Percentiles rank a stretch among this genome's conserved stretches.
These are phyloP conservation scores for Xiphydria camelus DNA, from an alignment of 2,888 invertebrate species.

Conservation along the genomic window DNA sequence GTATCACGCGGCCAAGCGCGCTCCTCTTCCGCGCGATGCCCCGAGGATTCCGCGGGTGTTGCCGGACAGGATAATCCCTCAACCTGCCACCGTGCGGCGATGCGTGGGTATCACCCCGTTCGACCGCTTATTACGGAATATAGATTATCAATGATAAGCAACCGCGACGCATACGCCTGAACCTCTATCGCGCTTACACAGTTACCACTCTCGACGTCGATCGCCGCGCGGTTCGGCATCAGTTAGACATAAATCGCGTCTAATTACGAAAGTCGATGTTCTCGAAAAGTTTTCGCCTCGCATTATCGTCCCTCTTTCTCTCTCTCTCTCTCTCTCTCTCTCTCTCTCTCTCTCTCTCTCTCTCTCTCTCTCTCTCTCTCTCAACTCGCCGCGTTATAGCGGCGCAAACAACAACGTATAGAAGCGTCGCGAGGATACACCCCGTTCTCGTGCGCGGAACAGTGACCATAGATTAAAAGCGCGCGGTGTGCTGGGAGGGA, in stretches of 20 bases:
- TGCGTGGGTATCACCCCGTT: too few relatives aligned
- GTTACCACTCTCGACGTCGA: constrained; percentile 13
- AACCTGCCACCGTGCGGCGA: constrained; percentile 46
- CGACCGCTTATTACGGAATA: constrained; percentile 51
- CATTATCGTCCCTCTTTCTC: constrained; percentile 16
- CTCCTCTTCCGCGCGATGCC: not conserved
- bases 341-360: constrained; percentile 23
- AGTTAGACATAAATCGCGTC: constrained; percentile 46
- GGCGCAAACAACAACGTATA: too few relatives aligned
- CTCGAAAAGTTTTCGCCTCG: not conserved
- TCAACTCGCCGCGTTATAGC: too few relatives aligned
- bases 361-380: too few relatives aligned
- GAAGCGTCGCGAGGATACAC: too few relatives aligned
- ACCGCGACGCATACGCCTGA: too few relatives aligned
- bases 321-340: constrained; percentile 6
- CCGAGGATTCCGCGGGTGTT: constrained; percentile 5
- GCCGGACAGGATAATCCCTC: constrained; percentile 47
- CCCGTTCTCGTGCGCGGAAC: too few relatives aligned
- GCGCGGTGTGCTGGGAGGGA: too few relatives aligned
- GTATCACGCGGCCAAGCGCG: too few relatives aligned
- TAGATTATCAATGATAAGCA: constrained; percentile 56
- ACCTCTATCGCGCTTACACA: too few relatives aligned
- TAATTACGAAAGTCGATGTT: constrained; percentile 54
- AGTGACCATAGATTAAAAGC: too few relatives aligned
- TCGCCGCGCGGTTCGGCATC: constrained; percentile 1